Base-by-base conservation (phyloP, 1,140 invertebrate genomes). In the Drosophila bocki region DNA sequence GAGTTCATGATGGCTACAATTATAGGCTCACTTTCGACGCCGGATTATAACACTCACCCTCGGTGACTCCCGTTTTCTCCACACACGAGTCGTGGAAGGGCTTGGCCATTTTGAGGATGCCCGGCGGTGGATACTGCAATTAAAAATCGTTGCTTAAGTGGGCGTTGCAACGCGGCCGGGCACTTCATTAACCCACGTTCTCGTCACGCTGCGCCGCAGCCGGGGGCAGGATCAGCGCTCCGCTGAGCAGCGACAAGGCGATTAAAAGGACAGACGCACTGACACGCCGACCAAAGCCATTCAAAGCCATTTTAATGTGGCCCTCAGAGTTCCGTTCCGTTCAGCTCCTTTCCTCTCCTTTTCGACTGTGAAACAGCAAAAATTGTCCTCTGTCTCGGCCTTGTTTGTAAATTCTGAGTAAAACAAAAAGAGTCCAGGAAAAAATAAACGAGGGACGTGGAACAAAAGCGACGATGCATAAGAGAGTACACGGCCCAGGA, bases 231-330 rank as follows among this genome's bases (percentile, higher is more conserved):
- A 88, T 59, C 50, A 79, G 70, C 79, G 81, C 68, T 63, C 72
- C 78, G 75, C 68, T 91, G 71, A 82, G 60, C 91, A 90, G 70
- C 69, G 82, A 91, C 82, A 91, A 82, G 80, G 75, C 91, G 86
- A 91, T 92, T 91, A 92, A 91, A 65, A 88, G 84, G 83, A 88
- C 76, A 54, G 63, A 62, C 69, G 78, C 79, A 69, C 60, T 61
- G 78, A 76, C 83, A 80, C 76, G 80, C 75, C 65, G 67, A 48
- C 84, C 86, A 87, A 80, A 84, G 85, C 84, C 83, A 91, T 80
- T 92, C 78, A 91, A 85, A 91, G 82, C 69, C 91, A 92, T 92
- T 92, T 91, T 78, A 71, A 91, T 85, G 91, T 91, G 29, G 78
- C 78, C 62, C 64, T 35, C 35, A 22, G 44, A 44, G 64, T 70